phyloP scores from a whole-genome alignment of 2,113 vertebrate genomes.

The Petroica traversi region DNA sequence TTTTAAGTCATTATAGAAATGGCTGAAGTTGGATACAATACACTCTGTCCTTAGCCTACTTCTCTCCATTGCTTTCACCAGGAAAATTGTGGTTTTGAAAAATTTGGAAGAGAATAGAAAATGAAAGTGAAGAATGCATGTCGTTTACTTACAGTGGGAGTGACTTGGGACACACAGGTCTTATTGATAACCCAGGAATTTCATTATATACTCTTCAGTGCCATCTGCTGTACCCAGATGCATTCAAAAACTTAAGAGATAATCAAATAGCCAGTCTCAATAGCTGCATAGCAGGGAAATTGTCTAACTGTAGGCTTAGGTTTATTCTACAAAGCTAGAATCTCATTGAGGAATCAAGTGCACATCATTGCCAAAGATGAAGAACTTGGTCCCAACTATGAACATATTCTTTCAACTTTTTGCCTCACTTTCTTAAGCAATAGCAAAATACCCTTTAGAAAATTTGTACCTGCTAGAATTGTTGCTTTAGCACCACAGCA shows the following conservation, averaged over 20 bases:
- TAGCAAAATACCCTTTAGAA: background rate
- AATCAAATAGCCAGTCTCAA: background rate
- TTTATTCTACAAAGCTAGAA: background rate
- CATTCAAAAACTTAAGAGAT: background rate
- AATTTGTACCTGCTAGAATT: background rate
- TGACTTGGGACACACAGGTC: background rate
- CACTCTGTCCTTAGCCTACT: background rate
- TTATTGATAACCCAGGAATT: background rate
- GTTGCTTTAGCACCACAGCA: background rate
- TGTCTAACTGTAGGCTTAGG: background rate
- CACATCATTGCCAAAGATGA: background rate
- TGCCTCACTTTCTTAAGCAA: background rate
- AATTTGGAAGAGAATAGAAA: background rate
- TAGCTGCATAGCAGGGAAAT: background rate
- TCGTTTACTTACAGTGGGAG: background rate
- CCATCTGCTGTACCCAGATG: conserved; percentile 31
- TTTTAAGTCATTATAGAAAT: background rate
- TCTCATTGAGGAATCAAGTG: background rate
- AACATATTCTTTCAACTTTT: background rate
- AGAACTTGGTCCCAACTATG: background rate
- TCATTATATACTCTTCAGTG: background rate
- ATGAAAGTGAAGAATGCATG: background rate
- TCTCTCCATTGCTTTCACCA: background rate
- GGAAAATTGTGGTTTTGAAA: background rate
- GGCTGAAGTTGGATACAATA: background rate